phyloP scores from a whole-genome alignment of 2,888 invertebrate genomes.

The Anthrax anthrax region DNA sequence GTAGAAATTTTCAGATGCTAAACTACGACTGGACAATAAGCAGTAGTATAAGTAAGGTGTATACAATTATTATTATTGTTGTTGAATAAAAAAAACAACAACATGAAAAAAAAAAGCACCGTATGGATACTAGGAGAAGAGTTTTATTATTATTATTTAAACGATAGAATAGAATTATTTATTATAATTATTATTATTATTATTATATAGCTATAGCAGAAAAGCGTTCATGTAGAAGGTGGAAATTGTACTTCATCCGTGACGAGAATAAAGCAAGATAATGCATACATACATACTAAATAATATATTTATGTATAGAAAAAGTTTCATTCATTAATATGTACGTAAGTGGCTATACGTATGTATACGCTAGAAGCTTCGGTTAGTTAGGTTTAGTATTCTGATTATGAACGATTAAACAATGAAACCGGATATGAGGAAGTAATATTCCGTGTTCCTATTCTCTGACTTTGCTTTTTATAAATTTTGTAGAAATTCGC shows the following conservation, averaged over 20 bases:
- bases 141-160: too few species aligned
- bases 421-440: slow-evolving; percentile 13
- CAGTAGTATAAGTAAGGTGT: too few species aligned
- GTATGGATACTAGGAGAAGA: too few species aligned
- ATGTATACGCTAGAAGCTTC: not conserved
- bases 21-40: too few species aligned
- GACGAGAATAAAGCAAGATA: not conserved
- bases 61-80: too few species aligned
- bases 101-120: not conserved
- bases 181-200: too few species aligned
- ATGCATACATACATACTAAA: too few species aligned
- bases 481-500: not conserved
- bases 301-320: not conserved
- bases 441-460: slow-evolving; percentile 10
- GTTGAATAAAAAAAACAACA: too few species aligned
- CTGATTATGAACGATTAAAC: slow-evolving; percentile 10
- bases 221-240: not conserved
- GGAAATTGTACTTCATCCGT: not conserved
- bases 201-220: too few species aligned
- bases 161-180: too few species aligned
- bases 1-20: too few species aligned
- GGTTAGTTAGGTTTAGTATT: not conserved
- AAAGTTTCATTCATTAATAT: not conserved
- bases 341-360: not conserved
- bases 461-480: not conserved